Percentiles rank a stretch among this genome's conserved stretches.
phyloP scores from a whole-genome alignment of 92 coral and sea anemone species.

The Desmophyllum pertusum region DNA sequence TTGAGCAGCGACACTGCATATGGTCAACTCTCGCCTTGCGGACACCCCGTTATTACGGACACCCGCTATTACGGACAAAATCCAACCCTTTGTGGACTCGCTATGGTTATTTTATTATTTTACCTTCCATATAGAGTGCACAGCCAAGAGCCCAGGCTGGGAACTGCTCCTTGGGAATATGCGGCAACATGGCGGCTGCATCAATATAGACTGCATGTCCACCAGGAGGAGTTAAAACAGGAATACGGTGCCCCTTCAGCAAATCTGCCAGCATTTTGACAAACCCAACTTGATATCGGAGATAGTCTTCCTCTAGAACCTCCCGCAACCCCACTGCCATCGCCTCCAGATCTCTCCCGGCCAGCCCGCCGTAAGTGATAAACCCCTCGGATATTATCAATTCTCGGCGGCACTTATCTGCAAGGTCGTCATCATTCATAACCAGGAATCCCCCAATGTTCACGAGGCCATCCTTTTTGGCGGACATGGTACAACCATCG shows the following conservation, averaged over 20 bases:
- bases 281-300: constrained; percentile 39
- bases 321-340: constrained; percentile 56
- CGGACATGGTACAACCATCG: constrained; percentile 66
- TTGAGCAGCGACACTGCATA: too few species aligned
- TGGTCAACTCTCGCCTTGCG: too few species aligned
- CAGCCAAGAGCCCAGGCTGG: constrained; percentile 56
- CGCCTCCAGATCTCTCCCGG: constrained; percentile 68
- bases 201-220: constrained; percentile 66
- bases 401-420: constrained; percentile 45
- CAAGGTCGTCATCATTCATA: constrained; percentile 44
- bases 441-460: constrained; percentile 62
- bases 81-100: too few species aligned
- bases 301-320: constrained; percentile 54
- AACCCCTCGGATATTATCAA: constrained; percentile 59
- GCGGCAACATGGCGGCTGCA: constrained; percentile 53
- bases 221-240: constrained; percentile 59
- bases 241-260: constrained; percentile 33
- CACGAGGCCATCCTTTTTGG: constrained; percentile 62
- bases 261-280: constrained; percentile 43
- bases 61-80: too few species aligned
- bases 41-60: too few species aligned
- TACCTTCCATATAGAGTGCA: constrained; percentile 51
- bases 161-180: constrained; percentile 40
- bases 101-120: too few species aligned
- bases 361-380: constrained; percentile 57